Evolutionary conservation across 1,140 invertebrate species (phyloP), one percentile per base, ranked within the genome.

Genomic region (Brachionus rotundiformis): DNA sequence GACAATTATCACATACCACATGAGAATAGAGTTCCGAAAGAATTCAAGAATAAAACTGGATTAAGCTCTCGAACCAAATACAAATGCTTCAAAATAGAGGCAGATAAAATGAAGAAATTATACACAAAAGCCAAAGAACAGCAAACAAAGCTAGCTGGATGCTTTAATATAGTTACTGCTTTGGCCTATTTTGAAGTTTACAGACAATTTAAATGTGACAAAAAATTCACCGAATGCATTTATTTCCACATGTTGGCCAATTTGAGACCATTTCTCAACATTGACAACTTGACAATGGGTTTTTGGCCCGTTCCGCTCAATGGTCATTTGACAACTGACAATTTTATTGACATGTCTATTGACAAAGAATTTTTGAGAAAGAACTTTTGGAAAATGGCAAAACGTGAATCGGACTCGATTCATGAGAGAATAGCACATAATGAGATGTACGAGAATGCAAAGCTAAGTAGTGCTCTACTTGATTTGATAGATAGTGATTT

Each of bases 221-320:
- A 36, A 33, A 36, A 68, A n/a, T 23, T 36, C 7, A 36, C 19
- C 1, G 31, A 68, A 19, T 36, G 33, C 16, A 68, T 68, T 19
- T 68, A 68, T 36, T 68, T 68, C 36, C 63, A 68, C 31, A 68
- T 68, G 63, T 33, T 68, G 63, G 63, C 63, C 33, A 68, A 68
- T 25, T 23, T 68, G 33, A 68, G 63, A 68, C 63, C 63, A 36
- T 68, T 68, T 39, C n/a, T 68, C 5, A 68, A 23, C 11, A 68
- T 68, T 10, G 63, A 68, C 63, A 68, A 68, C 36, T 68, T 68
- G 33, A 68, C 63, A 6, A 68, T 68, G 63, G 63, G 29, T 4
- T 19, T 36, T 36, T 68, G 63, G 27, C 63, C 63, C 0, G 63
- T 68, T 39, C 29, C 33, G 8, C n/a, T 68, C 5, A 68, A 68